Evolutionary conservation across 2,888 invertebrate species (phyloP), one percentile per base, ranked within the genome.

Genomic region (Euplagia quadripunctaria): DNA sequence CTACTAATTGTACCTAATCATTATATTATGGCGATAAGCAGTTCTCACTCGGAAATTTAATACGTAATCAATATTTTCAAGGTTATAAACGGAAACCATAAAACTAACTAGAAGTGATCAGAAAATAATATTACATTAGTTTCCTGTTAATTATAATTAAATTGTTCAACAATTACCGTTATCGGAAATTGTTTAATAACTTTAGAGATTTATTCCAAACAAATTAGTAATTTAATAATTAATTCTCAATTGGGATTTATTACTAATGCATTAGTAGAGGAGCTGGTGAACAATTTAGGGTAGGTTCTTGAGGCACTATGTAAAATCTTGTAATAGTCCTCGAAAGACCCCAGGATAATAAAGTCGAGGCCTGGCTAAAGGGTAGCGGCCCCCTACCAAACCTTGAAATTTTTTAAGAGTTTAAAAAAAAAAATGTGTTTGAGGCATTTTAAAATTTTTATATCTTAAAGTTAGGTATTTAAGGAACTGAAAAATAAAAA

Each of bases 41-140:
- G 20, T 72, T 68, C 72, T 43, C 68, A 72, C 72, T 68, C 72
- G 68, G 64, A 72, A 72, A 52, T 68, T 20, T 67, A 52, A 52
- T 73, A 1, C 31, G 31, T 31, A 67, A 70, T 73, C 70, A 73
- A 73, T 73, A 65, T 63, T 63, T 63, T 70, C 66, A 70, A 73
- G 73, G 73, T 70, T 63, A 52, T 6, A 31, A 17, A 70, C 51
- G 51, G 20, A 31, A 42, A 70, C 20, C 58, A 17, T 46, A 55
- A 66, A 49, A 64, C 20, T 43, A 41, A 49, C 61, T 49, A 31
- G 31, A 69, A 61, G 43, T 58, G 14, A 43, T 20, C 20, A 20
- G 31, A 43, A 58, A 8, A 58, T 61, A 69, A 68, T 46, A 8
- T 41, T 11, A 49, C 20, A 49, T 8, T 41, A 55, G 31, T 68